Evolutionary conservation across 2,888 invertebrate species (phyloP), one percentile per base, ranked within the genome.

Genomic region (Byasa hedistus): DNA sequence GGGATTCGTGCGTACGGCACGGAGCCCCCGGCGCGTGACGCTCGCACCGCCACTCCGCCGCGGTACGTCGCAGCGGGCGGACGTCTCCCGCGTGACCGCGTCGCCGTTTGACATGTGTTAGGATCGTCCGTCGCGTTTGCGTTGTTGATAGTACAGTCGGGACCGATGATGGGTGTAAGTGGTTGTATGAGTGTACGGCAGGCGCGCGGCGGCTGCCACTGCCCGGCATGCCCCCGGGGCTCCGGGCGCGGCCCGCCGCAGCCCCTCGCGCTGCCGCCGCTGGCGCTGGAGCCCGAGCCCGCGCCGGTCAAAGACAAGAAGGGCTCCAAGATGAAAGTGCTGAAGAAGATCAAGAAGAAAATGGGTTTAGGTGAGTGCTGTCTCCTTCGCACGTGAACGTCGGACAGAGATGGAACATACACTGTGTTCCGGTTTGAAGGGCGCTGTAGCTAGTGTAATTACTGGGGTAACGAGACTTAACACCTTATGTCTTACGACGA

Each of bases 341-440:
- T 97, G 71, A 97, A 97, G 93, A 97, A 97, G 84, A 95, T 97
- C 79, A 97, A 97, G 87, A 95, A 95, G 79, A 96, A 96, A 80
- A 97, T 97, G 84, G 97, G 97, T 78, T 88, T 97, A 85, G 96
- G 97, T 97, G 89, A 94, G 96, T 76, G 7, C 36, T 65, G 17
- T 52, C 19, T 51, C 19, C 39, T n/a, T n/a, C n/a, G n/a, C n/a
- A n/a, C n/a, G n/a, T n/a, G n/a, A n/a, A n/a, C n/a, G n/a, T n/a
- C n/a, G n/a, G n/a, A n/a, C n/a, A n/a, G n/a, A n/a, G n/a, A n/a
- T n/a, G n/a, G n/a, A n/a, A n/a, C n/a, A n/a, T n/a, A n/a, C n/a
- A n/a, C n/a, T 1, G 32, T 32, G 7, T n/a, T n/a, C n/a, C n/a
- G n/a, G n/a, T n/a, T n/a, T n/a, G n/a, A n/a, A n/a, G n/a, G n/a